Evolutionary conservation across 2,888 invertebrate genomes (phyloP).

Genomic region (Acanthosepion pharaonis): DNA sequence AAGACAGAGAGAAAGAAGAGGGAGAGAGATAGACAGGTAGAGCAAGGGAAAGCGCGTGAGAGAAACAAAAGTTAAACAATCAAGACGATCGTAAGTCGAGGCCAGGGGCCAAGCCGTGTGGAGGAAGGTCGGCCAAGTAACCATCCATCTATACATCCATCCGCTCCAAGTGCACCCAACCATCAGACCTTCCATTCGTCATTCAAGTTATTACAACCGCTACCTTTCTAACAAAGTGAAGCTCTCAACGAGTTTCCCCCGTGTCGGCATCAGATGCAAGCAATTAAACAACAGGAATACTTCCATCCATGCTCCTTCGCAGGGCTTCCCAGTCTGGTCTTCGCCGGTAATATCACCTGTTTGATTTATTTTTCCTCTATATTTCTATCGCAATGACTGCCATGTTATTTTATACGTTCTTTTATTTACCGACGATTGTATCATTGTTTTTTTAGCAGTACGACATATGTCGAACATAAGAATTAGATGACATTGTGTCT

Average conservation of each 20-base stretch:
- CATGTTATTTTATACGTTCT: background rate
- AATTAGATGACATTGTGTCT: background rate
- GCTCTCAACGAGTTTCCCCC: background rate
- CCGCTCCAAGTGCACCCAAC: background rate
- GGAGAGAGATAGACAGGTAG: background rate
- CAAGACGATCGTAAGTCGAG: background rate
- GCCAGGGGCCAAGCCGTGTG: background rate
- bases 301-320: slow-evolving; percentile 45
- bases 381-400: background rate
- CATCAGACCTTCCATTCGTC: background rate
- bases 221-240: background rate
- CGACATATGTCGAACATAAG: background rate
- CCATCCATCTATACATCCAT: background rate
- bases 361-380: background rate
- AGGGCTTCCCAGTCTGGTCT: slow-evolving; percentile 44
- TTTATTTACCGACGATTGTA: background rate
- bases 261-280: slow-evolving; percentile 39
- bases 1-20: background rate
- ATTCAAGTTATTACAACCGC: background rate
- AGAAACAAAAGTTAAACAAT: background rate
- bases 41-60: rapidly evolving
- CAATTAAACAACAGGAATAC: slow-evolving; percentile 41
- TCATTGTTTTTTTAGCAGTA: background rate
- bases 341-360: slow-evolving; percentile 40
- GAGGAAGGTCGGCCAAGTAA: background rate